Percentiles rank a stretch among this genome's conserved stretches.
phyloP scores from a whole-genome alignment of 2,113 vertebrate species.

The Cavia porcellus region DNA sequence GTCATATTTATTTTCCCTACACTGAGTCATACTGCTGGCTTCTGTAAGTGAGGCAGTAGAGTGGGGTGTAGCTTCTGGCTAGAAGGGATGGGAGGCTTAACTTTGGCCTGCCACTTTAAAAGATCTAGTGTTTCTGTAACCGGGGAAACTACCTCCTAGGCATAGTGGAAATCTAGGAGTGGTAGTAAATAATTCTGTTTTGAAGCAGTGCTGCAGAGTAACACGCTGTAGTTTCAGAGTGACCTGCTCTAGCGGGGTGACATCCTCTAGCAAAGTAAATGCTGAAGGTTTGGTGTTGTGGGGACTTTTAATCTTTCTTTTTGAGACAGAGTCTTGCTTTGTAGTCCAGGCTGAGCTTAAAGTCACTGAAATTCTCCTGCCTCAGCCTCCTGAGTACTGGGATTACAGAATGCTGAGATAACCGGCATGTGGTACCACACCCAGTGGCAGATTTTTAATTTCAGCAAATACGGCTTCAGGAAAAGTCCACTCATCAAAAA shows the following conservation, averaged over 20 bases:
- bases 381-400: not conserved
- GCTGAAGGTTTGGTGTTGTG: not conserved
- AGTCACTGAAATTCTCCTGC: not conserved
- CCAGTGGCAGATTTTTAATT: not conserved
- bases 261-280: not conserved
- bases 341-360: not conserved
- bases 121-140: slow-evolving; percentile 34
- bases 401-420: not conserved
- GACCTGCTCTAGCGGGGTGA: not conserved
- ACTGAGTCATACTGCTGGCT: not conserved
- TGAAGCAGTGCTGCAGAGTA: not conserved
- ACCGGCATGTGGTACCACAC: not conserved
- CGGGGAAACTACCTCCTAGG: not conserved
- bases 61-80: not conserved
- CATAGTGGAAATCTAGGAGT: not conserved
- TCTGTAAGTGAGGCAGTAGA: not conserved
- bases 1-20: not conserved
- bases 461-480: not conserved
- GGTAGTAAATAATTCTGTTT: not conserved
- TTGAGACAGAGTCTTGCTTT: not conserved
- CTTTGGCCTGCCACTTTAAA: not conserved
- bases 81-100: not conserved
- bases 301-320: not conserved
- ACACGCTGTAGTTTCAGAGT: not conserved
- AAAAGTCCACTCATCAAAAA: not conserved